These are phyloP conservation scores for Tretioscincus oriximinensis DNA, from an alignment of 2,113 vertebrate species.

Conservation along the genomic window DNA sequence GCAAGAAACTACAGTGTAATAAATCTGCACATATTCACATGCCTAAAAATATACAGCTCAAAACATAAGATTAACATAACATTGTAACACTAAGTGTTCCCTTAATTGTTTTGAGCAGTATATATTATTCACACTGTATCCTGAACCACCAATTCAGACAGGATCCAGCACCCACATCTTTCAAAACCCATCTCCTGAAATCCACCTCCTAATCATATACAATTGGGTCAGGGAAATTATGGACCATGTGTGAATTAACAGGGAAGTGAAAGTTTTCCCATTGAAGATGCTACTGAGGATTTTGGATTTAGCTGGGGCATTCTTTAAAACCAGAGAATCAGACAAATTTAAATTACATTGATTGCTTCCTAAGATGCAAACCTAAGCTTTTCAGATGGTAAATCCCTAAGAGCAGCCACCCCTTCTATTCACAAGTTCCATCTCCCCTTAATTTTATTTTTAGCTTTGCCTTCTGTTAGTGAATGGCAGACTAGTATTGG, in stretches of 20 bases:
- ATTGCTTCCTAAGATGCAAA: conserved; percentile 16
- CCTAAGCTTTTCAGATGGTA: background rate
- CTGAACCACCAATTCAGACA: background rate
- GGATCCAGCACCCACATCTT: background rate
- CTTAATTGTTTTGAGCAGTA: no score
- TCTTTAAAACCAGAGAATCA: background rate
- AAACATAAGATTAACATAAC: no score
- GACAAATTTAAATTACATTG: background rate
- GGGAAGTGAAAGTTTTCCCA: background rate
- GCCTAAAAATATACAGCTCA: no score
- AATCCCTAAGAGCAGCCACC: background rate
- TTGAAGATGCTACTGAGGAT: background rate
- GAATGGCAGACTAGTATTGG: fast-evolving
- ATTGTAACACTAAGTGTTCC: no score
- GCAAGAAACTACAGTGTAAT: background rate
- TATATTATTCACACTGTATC: background rate
- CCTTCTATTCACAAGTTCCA: background rate
- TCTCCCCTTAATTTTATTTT: background rate
- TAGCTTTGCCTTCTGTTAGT: background rate
- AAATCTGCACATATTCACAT: background rate
- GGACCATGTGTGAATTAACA: background rate
- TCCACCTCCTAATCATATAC: background rate
- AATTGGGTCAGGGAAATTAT: background rate
- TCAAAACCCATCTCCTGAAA: background rate
- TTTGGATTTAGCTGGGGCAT: background rate